phyloP scores from a whole-genome alignment of 2,888 invertebrate genomes.

The Griposia aprilina region DNA sequence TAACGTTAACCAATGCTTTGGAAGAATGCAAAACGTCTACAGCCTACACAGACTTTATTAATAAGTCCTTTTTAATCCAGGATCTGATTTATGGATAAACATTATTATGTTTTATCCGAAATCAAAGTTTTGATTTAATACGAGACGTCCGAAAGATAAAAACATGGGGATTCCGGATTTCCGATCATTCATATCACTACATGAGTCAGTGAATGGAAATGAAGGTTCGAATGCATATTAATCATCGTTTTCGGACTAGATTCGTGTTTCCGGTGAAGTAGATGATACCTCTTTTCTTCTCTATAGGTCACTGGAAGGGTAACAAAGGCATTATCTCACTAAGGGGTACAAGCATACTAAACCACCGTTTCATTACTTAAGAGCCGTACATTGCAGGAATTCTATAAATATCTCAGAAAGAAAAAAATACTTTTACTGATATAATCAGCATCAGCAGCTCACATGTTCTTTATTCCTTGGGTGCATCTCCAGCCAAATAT shows the following conservation, averaged over 20 bases:
- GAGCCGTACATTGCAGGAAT: not conserved
- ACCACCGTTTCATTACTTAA: no score
- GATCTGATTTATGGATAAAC: not conserved
- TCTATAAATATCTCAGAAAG: not conserved
- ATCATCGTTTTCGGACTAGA: constrained; percentile 38
- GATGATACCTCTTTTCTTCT: constrained; percentile 1
- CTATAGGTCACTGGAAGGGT: not conserved
- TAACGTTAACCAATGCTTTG: not conserved
- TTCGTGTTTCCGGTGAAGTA: constrained; percentile 28
- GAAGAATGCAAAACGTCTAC: not conserved
- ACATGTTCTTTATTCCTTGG: not conserved
- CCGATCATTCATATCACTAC: constrained; percentile 46
- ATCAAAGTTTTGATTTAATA: constrained; percentile 1
- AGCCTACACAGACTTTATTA: not conserved
- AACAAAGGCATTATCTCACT: not conserved
- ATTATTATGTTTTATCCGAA: not conserved
- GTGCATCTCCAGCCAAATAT: constrained; percentile 13
- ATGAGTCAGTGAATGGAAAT: constrained; percentile 47
- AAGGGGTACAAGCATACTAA: not conserved
- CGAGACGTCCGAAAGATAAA: constrained; percentile 12
- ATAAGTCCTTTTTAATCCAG: no score
- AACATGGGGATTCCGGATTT: constrained; percentile 41
- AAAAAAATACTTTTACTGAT: not conserved
- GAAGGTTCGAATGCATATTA: constrained; percentile 37
- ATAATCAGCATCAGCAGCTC: not conserved